Evolutionary conservation across 1,140 invertebrate species (phyloP), one percentile per base, ranked within the genome.

Genomic region (Calliopsis andreniformis): DNA sequence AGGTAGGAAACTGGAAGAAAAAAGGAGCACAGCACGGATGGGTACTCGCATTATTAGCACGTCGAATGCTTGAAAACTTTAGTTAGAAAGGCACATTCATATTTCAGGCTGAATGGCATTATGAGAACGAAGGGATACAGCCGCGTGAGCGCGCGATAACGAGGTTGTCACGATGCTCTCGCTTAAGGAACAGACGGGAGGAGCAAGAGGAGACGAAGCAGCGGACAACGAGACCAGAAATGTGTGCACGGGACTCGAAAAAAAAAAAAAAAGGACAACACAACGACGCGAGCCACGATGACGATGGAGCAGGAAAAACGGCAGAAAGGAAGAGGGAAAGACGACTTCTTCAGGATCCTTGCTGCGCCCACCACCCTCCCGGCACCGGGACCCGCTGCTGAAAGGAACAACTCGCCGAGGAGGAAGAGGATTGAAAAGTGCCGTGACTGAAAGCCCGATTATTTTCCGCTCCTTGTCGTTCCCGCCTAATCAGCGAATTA

Each of bases 401-500:
- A 85, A 86, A 82, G 53, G 79, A 78, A 79, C 82, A 83, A 62
- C 79, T 63, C 58, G 35, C 49, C 53, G 63, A 30, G 66, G 68
- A 84, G 82, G 82, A 86, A 84, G 86, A 84, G 86, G 83, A 87
- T 87, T 88, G 86, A 89, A 87, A 89, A 89, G 87, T 87, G 80
- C 56, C 58, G 78, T 51, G 84, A 62, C 77, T 85, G 86, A 87
- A 90, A 89, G 86, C 79, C 83, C 85, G 88, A 91, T 90, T 89
- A 90, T 91, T 86, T 89, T 87, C 87, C 86, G 83, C 81, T 90
- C 83, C 84, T 90, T 85, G 89, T 89, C 80, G 83, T 83, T 81
- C 79, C 82, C 86, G 86, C 85, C 88, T 90, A 90, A 90, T 90
- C 90, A 91, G 89, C 85, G 87, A 89, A 90, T 91, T 90, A 90